Evolutionary conservation across 2,113 vertebrate species (phyloP), one percentile per base, ranked within the genome.

Genomic region (Strix aluco): DNA sequence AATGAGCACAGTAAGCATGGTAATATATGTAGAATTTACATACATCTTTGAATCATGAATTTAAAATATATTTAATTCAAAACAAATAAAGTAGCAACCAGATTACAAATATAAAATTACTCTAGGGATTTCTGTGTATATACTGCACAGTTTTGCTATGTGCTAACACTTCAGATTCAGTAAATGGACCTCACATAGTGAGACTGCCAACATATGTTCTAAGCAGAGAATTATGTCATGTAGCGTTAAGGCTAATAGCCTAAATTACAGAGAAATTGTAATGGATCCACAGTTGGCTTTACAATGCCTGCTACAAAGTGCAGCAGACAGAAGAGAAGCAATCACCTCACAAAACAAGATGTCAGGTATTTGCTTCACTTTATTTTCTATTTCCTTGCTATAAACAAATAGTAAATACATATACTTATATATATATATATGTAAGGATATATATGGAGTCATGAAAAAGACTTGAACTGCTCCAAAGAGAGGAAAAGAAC

Each of bases 231-330:
- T 38, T 81, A 86, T 86, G 66, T 58, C 94, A 29, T 90, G 65
- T 93, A 49, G 34, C 32, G 86, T 90, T 94, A 94, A 90, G 89
- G 72, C 65, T 93, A 36, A 95, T 88, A 52, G 52, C 14, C 38
- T 69, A 54, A 81, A 82, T 91, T 85, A 42, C 19, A 74, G 93
- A 93, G 58, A 96, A 94, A 91, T 86, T 23, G 8, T 62, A 82
- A 67, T 73, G 46, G 9, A 54, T 23, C 57, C 49, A 69, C 26
- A 78, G 26, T 80, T 84, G 83, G 88, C 69, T 40, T 71, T 72
- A 61, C 27, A 81, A 3, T 51, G 55, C 29, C 75, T 65, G 30
- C 78, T 69, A 38, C 1, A 1, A 75, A 67, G 26, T 58, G 14
- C 30, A 88, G 51, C 47, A 78, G 36, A 38, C 77, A 44, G 51